Evolutionary conservation across 2,113 vertebrate genomes (phyloP).

Genomic region (Podiceps cristatus): DNA sequence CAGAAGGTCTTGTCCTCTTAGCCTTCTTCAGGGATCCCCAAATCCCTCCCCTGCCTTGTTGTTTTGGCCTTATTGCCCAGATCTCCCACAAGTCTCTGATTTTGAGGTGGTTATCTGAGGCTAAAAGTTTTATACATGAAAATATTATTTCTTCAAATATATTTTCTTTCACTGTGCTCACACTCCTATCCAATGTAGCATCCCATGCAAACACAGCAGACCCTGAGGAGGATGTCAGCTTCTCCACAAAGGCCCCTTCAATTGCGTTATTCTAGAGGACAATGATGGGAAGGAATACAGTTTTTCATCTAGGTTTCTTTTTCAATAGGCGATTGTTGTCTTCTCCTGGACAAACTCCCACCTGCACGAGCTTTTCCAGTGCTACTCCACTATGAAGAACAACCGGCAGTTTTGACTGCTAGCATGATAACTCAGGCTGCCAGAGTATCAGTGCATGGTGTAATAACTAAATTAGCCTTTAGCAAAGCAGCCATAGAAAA

Average conservation of each 20-base stretch:
- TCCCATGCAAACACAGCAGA: neutral
- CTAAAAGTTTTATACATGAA: neutral
- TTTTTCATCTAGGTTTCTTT: neutral
- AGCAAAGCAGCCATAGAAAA: neutral
- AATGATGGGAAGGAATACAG: neutral
- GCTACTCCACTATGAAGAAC: neutral
- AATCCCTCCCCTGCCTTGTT: neutral
- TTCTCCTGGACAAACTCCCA: neutral
- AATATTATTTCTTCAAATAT: neutral
- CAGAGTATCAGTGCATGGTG: neutral
- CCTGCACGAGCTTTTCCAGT: neutral
- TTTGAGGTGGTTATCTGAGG: neutral
- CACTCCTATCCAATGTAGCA: neutral
- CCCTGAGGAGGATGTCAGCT: neutral
- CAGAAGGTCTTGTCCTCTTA: neutral
- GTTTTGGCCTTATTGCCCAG: neutral
- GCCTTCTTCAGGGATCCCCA: neutral
- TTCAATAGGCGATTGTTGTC: accelerated
- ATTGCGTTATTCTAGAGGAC: accelerated
- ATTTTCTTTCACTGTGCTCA: neutral
- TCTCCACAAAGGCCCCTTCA: neutral
- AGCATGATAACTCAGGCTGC: neutral
- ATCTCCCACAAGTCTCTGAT: neutral
- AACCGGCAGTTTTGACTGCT: neutral
- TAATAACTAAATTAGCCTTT: neutral